phyloP scores from a whole-genome alignment of 2,113 vertebrate genomes.

The Oreochromis niloticus region DNA sequence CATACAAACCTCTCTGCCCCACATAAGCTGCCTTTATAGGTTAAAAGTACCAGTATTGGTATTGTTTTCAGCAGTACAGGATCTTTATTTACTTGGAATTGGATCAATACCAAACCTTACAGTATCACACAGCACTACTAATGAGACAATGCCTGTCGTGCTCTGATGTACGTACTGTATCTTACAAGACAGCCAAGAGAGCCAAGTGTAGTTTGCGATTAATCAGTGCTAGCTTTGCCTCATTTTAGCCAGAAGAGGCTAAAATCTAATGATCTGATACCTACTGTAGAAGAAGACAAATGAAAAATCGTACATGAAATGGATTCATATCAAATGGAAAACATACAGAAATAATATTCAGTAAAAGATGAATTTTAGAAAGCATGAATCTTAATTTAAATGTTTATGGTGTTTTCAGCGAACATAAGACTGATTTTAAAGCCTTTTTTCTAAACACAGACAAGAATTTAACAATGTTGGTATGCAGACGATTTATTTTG shows the following conservation, averaged over 20 bases:
- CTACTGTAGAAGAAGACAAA: neutral
- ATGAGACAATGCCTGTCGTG: rapidly evolving
- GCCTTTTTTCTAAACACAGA: neutral
- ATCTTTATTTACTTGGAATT: neutral
- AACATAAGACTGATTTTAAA: neutral
- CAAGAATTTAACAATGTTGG: neutral
- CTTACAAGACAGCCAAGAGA: rapidly evolving
- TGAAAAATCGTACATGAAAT: rapidly evolving
- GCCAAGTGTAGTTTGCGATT: rapidly evolving
- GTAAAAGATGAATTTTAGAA: neutral
- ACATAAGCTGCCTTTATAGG: neutral
- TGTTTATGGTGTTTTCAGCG: neutral
- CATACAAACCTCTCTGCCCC: neutral
- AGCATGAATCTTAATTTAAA: neutral
- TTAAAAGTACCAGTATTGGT: neutral
- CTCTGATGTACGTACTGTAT: neutral
- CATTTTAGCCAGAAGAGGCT: neutral
- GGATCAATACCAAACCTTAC: neutral
- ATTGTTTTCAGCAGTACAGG: neutral
- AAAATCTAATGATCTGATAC: rapidly evolving
- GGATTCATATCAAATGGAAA: neutral
- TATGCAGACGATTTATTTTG: neutral
- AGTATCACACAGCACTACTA: neutral
- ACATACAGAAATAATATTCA: neutral
- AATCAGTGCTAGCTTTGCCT: neutral